These are phyloP conservation scores for Otus scops DNA, from an alignment of 2,797 vertebrate species.

Conservation along the genomic window DNA sequence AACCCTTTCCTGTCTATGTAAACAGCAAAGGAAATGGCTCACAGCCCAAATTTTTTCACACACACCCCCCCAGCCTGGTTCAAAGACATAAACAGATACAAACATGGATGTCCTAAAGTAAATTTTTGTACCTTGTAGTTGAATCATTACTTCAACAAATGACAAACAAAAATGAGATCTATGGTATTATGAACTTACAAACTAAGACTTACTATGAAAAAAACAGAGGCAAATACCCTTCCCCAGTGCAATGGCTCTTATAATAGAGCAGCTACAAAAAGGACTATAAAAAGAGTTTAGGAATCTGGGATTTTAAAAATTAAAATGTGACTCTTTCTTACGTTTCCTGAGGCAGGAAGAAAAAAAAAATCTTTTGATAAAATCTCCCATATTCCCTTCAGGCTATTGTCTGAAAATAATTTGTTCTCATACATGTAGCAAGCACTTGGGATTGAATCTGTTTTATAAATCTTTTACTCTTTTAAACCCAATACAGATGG, in stretches of 20 bases:
- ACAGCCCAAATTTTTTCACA: background rate
- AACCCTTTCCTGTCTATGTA: background rate
- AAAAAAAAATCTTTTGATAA: background rate
- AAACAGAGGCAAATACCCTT: background rate
- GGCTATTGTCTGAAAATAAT: slow-evolving; percentile 21
- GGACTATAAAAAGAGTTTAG: background rate
- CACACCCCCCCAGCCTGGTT: background rate
- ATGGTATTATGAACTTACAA: background rate
- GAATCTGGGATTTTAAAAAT: background rate
- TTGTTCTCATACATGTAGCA: background rate
- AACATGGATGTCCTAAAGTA: background rate
- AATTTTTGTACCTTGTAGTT: background rate
- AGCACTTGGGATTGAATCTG: background rate
- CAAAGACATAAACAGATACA: background rate
- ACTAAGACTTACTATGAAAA: background rate
- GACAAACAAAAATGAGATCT: background rate
- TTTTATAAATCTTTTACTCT: slow-evolving; percentile 22
- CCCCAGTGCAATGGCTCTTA: background rate
- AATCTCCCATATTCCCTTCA: background rate
- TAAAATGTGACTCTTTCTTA: background rate
- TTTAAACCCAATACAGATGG: background rate
- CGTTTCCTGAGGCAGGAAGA: background rate
- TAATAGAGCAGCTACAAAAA: background rate
- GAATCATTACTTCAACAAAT: background rate
- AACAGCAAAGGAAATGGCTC: background rate